These are phyloP conservation scores for Lophius piscatorius DNA, from an alignment of 2,113 vertebrate genomes.

Conservation along the genomic window DNA sequence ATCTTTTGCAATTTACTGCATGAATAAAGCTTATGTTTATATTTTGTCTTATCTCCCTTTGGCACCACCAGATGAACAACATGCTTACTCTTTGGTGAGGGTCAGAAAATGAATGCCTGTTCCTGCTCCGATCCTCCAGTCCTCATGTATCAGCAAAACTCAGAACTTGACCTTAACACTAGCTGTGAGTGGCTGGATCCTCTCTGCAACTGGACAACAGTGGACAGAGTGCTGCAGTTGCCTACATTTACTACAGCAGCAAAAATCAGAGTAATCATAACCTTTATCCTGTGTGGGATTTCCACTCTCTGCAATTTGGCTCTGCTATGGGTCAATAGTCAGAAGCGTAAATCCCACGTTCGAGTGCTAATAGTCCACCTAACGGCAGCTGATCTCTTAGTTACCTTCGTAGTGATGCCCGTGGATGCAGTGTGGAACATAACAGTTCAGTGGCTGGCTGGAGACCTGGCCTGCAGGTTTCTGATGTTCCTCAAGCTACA, in stretches of 20 bases:
- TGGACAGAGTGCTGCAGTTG: conserved; percentile 38
- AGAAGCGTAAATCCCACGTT: conserved; percentile 77
- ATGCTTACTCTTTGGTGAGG: conserved; percentile 38
- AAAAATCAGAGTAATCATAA: conserved; percentile 66
- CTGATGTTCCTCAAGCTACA: conserved; percentile 88
- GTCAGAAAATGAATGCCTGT: conserved; percentile 56
- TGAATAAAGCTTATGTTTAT: background rate
- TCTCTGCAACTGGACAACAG: conserved; percentile 43
- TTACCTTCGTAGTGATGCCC: conserved; percentile 85
- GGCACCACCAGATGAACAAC: background rate
- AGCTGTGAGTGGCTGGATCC: conserved; percentile 42
- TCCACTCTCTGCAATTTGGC: conserved; percentile 63
- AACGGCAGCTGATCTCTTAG: conserved; percentile 79
- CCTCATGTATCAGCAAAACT: conserved; percentile 41
- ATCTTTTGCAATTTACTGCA: conserved; percentile 3
- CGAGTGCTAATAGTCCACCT: conserved; percentile 80
- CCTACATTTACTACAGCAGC: conserved; percentile 69
- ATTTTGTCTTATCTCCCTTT: background rate
- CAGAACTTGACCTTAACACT: conserved; percentile 37
- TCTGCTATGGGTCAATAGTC: conserved; percentile 57
- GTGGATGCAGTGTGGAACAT: conserved; percentile 83
- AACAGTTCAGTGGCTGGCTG: conserved; percentile 85
- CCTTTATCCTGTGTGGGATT: conserved; percentile 64
- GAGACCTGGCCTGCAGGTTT: conserved; percentile 80
- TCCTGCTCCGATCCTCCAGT: conserved; percentile 23